A percentile compares a stretch with the other conserved stretches of the same genome.
phyloP scores from a whole-genome alignment of 2,888 invertebrate genomes.

The Lasioglossum oenotherae region DNA sequence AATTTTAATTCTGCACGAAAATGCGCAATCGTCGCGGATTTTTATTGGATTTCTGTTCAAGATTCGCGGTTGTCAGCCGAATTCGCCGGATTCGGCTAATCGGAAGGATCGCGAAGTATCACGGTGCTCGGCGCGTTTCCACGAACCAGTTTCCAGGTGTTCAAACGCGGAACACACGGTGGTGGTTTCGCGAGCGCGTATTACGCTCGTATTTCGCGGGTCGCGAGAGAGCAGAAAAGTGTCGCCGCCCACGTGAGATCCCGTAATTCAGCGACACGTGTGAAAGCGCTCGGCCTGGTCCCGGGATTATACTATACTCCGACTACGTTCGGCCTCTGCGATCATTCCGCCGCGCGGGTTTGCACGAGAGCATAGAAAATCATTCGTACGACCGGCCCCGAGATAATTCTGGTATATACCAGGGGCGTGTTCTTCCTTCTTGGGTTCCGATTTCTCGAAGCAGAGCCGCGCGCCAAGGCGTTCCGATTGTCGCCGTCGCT shows the following conservation, averaged over 20 bases:
- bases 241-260: conserved; percentile 67
- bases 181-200: not conserved
- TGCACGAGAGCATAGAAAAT: conserved; percentile 49
- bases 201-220: conserved; percentile 59
- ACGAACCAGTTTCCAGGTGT: conserved; percentile 56
- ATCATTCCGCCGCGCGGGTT: conserved; percentile 51
- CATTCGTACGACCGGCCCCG: conserved; percentile 16
- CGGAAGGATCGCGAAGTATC: not conserved
- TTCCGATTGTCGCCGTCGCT: conserved; percentile 16
- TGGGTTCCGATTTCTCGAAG: conserved; percentile 50
- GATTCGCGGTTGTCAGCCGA: not conserved
- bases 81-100: not conserved
- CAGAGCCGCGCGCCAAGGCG: not conserved
- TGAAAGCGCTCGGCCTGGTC: conserved; percentile 60
- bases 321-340: not conserved
- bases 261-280: conserved; percentile 68
- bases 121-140: conserved; percentile 21
- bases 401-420: conserved; percentile 43
- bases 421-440: conserved; percentile 40
- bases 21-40: too few species aligned
- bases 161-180: conserved; percentile 23
- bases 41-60: not conserved
- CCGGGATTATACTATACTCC: conserved; percentile 12
- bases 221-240: conserved; percentile 60
- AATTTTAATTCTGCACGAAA: too few species aligned